These are phyloP conservation scores for Tetranychus piercei DNA, from an alignment of 2,888 invertebrate genomes.

Conservation along the genomic window DNA sequence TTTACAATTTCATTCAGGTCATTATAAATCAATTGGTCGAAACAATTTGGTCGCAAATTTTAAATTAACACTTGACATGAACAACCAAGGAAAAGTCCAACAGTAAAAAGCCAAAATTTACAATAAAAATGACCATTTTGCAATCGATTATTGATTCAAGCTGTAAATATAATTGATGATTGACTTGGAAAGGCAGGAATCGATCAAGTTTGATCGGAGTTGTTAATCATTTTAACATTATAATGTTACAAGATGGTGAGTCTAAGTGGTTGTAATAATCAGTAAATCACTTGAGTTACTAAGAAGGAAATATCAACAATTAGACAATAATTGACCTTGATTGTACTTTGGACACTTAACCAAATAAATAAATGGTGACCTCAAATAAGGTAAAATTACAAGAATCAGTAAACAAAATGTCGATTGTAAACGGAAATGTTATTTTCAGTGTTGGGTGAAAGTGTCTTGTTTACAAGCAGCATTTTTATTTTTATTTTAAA, in stretches of 20 bases:
- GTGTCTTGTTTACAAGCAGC: neutral
- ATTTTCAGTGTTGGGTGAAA: neutral
- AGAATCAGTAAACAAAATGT: neutral
- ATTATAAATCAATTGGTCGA: no score
- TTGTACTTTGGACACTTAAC: neutral
- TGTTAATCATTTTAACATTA: neutral
- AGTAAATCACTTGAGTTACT: neutral
- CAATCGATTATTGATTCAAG: neutral
- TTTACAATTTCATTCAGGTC: no score
- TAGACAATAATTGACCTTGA: neutral
- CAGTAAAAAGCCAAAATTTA: no score
- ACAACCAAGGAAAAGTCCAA: no score
- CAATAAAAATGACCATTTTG: no score
- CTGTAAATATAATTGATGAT: neutral
- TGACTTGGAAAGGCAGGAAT: neutral
- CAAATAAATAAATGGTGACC: neutral
- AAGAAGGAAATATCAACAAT: neutral
- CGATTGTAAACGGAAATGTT: neutral
- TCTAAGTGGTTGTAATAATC: neutral
- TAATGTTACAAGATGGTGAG: neutral
- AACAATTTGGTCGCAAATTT: no score
- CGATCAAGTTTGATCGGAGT: neutral
- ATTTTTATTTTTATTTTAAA: neutral
- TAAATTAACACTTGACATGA: no score
- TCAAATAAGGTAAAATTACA: neutral